Evolutionary conservation across 2,797 vertebrate genomes (phyloP), one percentile per base, ranked within the genome.

Genomic region (Fistularia tabacaria): DNA sequence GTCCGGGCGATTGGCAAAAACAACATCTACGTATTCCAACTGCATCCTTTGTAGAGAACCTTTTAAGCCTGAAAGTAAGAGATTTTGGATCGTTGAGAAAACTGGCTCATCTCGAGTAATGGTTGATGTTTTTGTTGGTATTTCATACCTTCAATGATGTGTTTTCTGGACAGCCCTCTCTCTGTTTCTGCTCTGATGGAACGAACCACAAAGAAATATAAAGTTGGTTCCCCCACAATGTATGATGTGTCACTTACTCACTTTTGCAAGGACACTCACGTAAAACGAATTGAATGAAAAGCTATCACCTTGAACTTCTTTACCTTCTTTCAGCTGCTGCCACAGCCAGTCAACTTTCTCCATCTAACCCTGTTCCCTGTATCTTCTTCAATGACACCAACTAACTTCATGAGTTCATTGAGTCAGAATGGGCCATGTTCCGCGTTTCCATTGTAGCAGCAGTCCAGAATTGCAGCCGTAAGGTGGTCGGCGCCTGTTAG

Each of bases 1-100:
- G 87, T 99, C 97, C 0, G 96, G 94, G 1, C 97, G 89, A 85
- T 99, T 99, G 74, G 97, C 97, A 43, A 99, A 99, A 56, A 99
- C 96, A 7, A 99, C 97, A 6, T 99, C 97, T 80, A 99, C 97
- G 0, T 99, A 99, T 53, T 99, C 96, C 4, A 99, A 89, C 72
- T 99, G 97, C 89, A 99, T 91, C 82, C 96, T 92, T 89, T 97
- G 95, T 42, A 99, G 94, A 63, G 95, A 98, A 46, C 93, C 93
- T 73, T 90, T 96, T 39, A 99, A 84, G 67, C 97, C 97, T 99
- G 56, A 14, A 4, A 1, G 14, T 5, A 8, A 3, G 44, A 8
- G 12, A 9, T 2, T 45, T 14, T 1, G 6, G 8, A 8, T 45
- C 9, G 13, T 7, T 14, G 25, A 49, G 6, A 49, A 7, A 37